Base-by-base conservation (phyloP, 2,797 vertebrate species). In the Coregonus ussuriensis region DNA sequence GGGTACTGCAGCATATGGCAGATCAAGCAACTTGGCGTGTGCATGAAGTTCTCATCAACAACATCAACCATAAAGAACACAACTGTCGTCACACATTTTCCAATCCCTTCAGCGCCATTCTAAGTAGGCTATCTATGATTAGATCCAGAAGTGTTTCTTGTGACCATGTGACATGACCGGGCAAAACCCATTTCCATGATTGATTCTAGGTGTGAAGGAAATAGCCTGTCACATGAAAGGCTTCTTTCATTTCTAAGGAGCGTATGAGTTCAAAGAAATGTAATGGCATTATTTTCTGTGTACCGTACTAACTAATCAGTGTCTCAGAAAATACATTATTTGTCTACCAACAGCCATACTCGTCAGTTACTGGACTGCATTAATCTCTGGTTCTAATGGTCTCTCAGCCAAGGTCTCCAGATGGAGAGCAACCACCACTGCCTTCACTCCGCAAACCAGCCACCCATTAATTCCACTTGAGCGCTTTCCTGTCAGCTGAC, bases 401-500 rank as follows among this genome's bases (percentile, higher is more conserved):
- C 59, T 62, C 59, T 21, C 13, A 51, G 47, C 14, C 21, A 47
- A 53, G 70, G n/a, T 47, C 67, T 70, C 18, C 16, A 4, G 15
- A 25, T 25, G 21, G 25, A 72, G 29, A 56, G 18, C 14, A 29
- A 56, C 29, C 59, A 72, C 72, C 76, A 31, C 33, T n/a, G 37
- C 18, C 56, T 5, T 35, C 15, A 37, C 67, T 59, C 31, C 5
- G 18, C 6, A 72, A 72, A 31, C 1, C 14, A 35, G 31, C 13
- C 70, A 77, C 25, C 15, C 16, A 77, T 63, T 52, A 16, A 35
- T 18, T 51, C 62, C 69, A 77, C 76, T 41, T 47, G 69, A 65
- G 37, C 69, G 71, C 54, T 25, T 73, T 82, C 65, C 72, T 67
- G 72, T 79, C 77, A 78, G 25, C 62, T 31, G 78, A 79, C 1